phyloP scores from a whole-genome alignment of 2,797 vertebrate genomes.

The Megaceryle alcyon region DNA sequence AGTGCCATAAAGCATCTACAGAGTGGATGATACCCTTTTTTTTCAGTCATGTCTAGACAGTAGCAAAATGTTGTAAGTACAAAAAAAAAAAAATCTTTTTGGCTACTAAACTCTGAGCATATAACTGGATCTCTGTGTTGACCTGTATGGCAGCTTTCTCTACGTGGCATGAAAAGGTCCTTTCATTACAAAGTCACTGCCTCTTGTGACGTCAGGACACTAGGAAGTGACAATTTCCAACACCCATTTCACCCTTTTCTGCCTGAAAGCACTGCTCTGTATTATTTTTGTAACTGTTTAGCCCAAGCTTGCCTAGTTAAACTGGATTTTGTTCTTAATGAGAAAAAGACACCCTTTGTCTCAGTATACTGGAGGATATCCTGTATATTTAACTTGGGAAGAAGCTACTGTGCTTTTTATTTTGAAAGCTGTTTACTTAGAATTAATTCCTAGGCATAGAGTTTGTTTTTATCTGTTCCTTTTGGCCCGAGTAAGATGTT shows the following conservation, averaged over 20 bases:
- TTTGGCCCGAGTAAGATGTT: background rate
- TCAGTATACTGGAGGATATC: background rate
- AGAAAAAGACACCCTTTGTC: background rate
- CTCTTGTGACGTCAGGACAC: background rate
- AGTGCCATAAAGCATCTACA: background rate
- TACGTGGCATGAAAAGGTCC: constrained; percentile 20
- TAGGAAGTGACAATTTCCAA: background rate
- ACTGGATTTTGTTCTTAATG: background rate
- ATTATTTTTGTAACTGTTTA: background rate
- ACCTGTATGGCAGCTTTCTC: constrained; percentile 41
- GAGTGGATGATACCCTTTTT: background rate
- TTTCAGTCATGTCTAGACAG: background rate
- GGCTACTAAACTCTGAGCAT: background rate
- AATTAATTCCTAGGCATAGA: background rate
- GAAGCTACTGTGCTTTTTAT: background rate
- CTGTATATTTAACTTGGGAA: background rate
- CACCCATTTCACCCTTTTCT: background rate
- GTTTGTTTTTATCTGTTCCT: background rate
- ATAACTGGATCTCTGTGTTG: constrained; percentile 55
- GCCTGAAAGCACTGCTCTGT: background rate
- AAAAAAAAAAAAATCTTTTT: background rate
- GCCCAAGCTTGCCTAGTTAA: background rate
- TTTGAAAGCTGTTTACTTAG: background rate
- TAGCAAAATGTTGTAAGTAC: background rate
- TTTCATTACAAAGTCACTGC: constrained; percentile 25